Conservation (phyloP, 2,113 vertebrate genomes). For the Bungarus multicinctus region DNA sequence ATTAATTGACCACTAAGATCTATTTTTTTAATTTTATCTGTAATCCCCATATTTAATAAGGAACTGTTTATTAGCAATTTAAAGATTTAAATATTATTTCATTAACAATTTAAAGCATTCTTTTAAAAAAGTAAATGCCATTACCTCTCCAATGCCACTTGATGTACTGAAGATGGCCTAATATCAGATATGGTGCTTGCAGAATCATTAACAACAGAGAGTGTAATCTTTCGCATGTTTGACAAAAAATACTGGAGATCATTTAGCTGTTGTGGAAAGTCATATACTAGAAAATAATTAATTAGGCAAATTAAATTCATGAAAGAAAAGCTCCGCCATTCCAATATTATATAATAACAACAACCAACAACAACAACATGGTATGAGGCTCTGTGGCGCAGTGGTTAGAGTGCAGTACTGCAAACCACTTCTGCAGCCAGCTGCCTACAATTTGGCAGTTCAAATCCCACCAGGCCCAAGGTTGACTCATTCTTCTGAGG, state of each 20-base stretch:
- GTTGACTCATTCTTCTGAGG: too few species aligned
- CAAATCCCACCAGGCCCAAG: too few species aligned
- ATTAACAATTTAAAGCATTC: background rate
- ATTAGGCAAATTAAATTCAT: background rate
- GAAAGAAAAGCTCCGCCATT: background rate
- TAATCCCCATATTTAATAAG: background rate
- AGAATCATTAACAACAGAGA: slow-evolving; percentile 77
- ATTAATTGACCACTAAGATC: background rate
- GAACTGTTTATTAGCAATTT: background rate
- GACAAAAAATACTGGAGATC: slow-evolving; percentile 86
- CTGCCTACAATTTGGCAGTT: too few species aligned
- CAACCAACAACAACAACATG: too few species aligned
- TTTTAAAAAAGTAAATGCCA: background rate
- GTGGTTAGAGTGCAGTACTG: too few species aligned
- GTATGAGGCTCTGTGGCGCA: too few species aligned
- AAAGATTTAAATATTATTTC: background rate
- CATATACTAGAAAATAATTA: slow-evolving; percentile 71
- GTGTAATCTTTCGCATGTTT: slow-evolving; percentile 80
- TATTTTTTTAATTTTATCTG: background rate
- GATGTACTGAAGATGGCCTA: slow-evolving; percentile 40
- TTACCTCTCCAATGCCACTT: slow-evolving; percentile 74
- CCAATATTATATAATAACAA: background rate
- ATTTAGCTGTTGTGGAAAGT: slow-evolving; percentile 80
- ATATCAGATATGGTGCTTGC: slow-evolving; percentile 34
- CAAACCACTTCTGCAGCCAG: too few species aligned